phyloP scores from a whole-genome alignment of 2,113 vertebrate genomes.

The Agelaius phoeniceus region DNA sequence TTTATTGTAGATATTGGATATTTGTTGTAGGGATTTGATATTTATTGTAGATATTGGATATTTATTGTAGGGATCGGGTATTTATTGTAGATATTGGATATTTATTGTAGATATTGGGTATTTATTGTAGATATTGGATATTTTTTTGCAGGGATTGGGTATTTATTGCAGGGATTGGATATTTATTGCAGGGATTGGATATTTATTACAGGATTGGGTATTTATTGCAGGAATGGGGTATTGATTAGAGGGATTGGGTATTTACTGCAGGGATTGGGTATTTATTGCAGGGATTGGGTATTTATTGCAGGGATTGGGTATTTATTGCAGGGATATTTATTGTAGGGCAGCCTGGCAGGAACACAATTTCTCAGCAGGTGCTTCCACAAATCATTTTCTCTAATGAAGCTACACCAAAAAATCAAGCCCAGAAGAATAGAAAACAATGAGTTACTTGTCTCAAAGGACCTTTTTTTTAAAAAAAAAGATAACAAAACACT shows the following conservation, averaged over 20 bases:
- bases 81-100: too few species aligned
- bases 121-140: not conserved
- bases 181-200: not conserved
- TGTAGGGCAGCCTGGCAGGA: not conserved
- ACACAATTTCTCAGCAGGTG: not conserved
- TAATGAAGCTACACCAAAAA: not conserved
- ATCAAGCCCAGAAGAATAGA: not conserved
- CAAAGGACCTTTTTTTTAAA: not conserved
- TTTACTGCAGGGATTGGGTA: not conserved
- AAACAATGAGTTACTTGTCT: not conserved
- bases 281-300: not conserved
- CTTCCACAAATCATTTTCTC: not conserved
- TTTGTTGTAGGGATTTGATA: not conserved
- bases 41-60: too few species aligned
- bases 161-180: not conserved
- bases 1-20: rapidly evolving
- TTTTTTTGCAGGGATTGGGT: not conserved
- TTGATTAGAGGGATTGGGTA: too few species aligned
- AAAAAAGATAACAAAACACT: rapidly evolving
- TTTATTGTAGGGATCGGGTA: too few species aligned
- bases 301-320: not conserved
- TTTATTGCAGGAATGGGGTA: not conserved
- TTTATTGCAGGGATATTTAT: not conserved
- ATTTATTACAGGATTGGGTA: not conserved
- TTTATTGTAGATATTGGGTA: rapidly evolving